Percentiles rank a stretch among this genome's conserved stretches.
Conservation (phyloP, 2,888 invertebrate species). For the Gari tellinella region DNA sequence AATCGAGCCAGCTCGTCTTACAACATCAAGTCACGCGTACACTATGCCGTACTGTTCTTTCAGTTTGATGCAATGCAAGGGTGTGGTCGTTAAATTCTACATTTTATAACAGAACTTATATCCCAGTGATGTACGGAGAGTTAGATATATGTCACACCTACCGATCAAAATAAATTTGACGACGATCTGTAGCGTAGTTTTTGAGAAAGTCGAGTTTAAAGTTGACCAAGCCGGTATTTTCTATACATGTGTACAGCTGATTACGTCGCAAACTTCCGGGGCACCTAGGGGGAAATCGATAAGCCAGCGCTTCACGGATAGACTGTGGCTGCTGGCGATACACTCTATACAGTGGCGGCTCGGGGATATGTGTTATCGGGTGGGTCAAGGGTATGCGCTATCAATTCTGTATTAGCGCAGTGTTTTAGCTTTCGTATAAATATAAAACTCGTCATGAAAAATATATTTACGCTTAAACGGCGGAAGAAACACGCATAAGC, state of each 20-base stretch:
- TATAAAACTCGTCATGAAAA: no score
- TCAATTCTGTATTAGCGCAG: no score
- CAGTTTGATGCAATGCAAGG: slow-evolving; percentile 10
- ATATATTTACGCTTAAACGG: no score
- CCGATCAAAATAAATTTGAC: slow-evolving; percentile 24
- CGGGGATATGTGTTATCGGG: no score
- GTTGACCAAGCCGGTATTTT: slow-evolving; percentile 21
- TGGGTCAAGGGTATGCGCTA: no score
- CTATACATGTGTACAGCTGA: slow-evolving; percentile 12
- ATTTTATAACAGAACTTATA: slow-evolving; percentile 1
- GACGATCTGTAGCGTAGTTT: slow-evolving; percentile 15
- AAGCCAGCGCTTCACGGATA: background rate
- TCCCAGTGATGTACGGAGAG: background rate
- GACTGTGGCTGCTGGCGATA: no score
- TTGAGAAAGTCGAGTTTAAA: background rate
- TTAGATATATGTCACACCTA: slow-evolving; percentile 6
- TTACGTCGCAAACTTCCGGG: slow-evolving; percentile 46
- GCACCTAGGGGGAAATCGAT: slow-evolving; percentile 37
- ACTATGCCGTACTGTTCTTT: slow-evolving; percentile 1
- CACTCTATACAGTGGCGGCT: no score
- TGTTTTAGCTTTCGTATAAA: no score
- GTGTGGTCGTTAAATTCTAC: slow-evolving; percentile 36
- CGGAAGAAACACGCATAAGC: no score
- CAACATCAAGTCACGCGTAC: slow-evolving; percentile 9
- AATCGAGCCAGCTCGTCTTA: background rate